Percentiles rank a stretch among this genome's conserved stretches.
These are phyloP conservation scores for Corvus hawaiiensis DNA, from an alignment of 2,113 vertebrate species.

Conservation along the genomic window DNA sequence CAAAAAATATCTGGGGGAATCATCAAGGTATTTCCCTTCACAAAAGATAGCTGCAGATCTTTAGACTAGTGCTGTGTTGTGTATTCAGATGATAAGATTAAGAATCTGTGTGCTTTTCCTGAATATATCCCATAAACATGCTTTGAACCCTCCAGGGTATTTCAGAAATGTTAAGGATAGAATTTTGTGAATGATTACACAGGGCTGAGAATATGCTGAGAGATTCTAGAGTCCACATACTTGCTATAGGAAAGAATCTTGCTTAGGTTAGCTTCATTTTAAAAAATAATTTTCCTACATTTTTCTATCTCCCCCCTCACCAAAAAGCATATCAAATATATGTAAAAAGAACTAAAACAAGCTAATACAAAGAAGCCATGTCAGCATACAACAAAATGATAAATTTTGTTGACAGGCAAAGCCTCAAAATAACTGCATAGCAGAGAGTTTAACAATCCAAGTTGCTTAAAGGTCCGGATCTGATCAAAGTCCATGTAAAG, in stretches of 20 bases:
- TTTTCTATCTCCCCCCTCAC: accelerated
- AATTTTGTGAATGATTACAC: neutral
- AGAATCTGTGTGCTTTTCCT: neutral
- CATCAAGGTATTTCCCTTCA: neutral
- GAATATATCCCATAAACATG: neutral
- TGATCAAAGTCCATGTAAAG: neutral
- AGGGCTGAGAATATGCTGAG: neutral
- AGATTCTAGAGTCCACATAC: neutral
- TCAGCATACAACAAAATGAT: neutral
- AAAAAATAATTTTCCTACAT: neutral
- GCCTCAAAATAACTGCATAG: neutral
- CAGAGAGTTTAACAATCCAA: neutral
- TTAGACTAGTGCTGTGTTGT: neutral
- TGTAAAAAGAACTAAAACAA: neutral
- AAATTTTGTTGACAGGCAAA: neutral
- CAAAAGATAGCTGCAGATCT: neutral
- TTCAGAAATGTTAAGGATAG: neutral
- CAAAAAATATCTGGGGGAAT: neutral
- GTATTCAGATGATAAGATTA: neutral
- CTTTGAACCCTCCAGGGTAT: neutral
- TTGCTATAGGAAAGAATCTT: neutral
- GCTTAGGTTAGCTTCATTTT: neutral
- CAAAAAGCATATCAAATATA: neutral
- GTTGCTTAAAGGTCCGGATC: neutral
- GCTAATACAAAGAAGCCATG: neutral